Conservation (phyloP, 1,140 invertebrate genomes). For the Drosophila busckii region DNA sequence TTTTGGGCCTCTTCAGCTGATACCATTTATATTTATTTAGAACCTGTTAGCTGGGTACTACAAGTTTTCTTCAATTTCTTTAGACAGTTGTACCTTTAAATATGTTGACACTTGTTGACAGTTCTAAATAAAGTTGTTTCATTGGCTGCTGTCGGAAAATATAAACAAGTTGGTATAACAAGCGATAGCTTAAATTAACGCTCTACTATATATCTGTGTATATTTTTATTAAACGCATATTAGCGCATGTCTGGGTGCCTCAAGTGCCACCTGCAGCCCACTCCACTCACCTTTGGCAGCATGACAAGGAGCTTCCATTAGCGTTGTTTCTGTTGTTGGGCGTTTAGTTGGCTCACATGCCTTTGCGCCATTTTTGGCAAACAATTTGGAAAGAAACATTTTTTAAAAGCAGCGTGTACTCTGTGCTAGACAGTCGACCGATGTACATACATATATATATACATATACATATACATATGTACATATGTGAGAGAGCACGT, state of each 20-base stretch:
- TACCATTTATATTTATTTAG: too few species aligned
- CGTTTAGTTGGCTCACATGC: slow-evolving; percentile 34
- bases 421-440: neutral
- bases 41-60: neutral
- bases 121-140: slow-evolving; percentile 51
- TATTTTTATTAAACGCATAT: slow-evolving; percentile 53
- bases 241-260: slow-evolving; percentile 7
- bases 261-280: neutral
- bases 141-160: slow-evolving; percentile 56
- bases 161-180: neutral
- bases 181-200: slow-evolving; percentile 54
- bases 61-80: neutral
- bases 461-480: too few species aligned
- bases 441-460: too few species aligned
- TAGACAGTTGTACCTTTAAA: slow-evolving; percentile 21
- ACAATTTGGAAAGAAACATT: slow-evolving; percentile 74
- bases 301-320: slow-evolving; percentile 72
- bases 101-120: slow-evolving; percentile 31
- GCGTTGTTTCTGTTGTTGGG: slow-evolving; percentile 53
- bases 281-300: slow-evolving; percentile 3
- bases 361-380: slow-evolving; percentile 62
- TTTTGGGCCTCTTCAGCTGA: too few species aligned
- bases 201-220: slow-evolving; percentile 31
- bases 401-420: slow-evolving; percentile 53
- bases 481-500: slow-evolving; percentile 19